Conservation (phyloP, 1,140 invertebrate species). For the Drosophila dunni region DNA sequence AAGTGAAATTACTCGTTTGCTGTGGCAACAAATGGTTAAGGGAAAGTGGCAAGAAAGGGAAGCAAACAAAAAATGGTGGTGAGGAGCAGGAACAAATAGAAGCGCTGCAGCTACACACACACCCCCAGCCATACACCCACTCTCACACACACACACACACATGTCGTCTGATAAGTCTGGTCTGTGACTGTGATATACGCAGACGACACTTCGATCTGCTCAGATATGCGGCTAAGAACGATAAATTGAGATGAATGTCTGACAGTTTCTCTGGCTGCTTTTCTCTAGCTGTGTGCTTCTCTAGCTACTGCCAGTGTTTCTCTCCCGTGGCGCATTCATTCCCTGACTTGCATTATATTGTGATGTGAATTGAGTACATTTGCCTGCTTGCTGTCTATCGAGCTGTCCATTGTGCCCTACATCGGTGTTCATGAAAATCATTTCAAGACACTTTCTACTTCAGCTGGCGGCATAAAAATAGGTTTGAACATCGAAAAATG, state of each 20-base stretch:
- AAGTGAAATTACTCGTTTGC: constrained; percentile 82
- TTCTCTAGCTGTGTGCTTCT: no score
- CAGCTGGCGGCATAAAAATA: no score
- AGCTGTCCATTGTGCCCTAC: constrained; percentile 22
- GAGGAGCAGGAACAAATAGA: constrained; percentile 22
- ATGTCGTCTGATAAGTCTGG: constrained; percentile 7
- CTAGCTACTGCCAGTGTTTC: background rate
- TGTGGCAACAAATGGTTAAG: constrained; percentile 27
- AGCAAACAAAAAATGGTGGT: no score
- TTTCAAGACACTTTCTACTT: constrained; percentile 22
- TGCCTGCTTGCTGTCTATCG: constrained; percentile 68
- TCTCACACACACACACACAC: constrained; percentile 13
- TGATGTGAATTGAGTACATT: constrained; percentile 50
- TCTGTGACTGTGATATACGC: constrained; percentile 59
- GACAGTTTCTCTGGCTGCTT: constrained; percentile 20
- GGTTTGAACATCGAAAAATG: no score
- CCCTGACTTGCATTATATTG: constrained; percentile 28
- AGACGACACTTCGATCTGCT: constrained; percentile 73
- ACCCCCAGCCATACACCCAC: constrained; percentile 7
- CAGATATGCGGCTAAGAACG: constrained; percentile 64
- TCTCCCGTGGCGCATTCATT: constrained; percentile 19
- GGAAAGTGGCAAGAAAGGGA: constrained; percentile 3
- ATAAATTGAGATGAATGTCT: constrained; percentile 82
- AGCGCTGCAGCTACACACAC: constrained; percentile 25
- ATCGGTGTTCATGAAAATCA: constrained; percentile 23